Percentiles rank a stretch among this genome's conserved stretches.
Evolutionary conservation across 2,888 invertebrate genomes (phyloP).

Genomic region (Drosophila formosana): DNA sequence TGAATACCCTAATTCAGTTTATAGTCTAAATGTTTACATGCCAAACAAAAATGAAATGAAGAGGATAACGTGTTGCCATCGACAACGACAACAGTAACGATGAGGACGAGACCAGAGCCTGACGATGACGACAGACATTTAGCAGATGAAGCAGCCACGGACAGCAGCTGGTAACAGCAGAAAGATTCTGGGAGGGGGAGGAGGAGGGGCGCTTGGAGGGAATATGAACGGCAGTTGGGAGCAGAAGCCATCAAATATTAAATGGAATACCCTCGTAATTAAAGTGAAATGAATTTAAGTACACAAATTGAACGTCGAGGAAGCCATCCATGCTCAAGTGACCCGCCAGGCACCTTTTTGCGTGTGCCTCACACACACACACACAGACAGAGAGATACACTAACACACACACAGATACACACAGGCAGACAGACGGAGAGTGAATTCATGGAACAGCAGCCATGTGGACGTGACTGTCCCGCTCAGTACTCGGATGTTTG

Average conservation of each 20-base stretch:
- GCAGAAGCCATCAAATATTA: conserved; percentile 75
- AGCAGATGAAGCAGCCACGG: conserved; percentile 48
- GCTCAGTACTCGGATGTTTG: conserved; percentile 42
- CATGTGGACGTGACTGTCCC: conserved; percentile 42
- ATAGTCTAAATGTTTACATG: conserved; percentile 78
- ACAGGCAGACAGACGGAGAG: background rate
- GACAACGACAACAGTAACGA: conserved; percentile 7
- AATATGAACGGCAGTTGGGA: conserved; percentile 4
- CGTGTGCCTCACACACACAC: conserved; percentile 1
- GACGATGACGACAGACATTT: conserved; percentile 63
- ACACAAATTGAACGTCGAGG: conserved; percentile 77
- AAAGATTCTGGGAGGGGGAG: background rate
- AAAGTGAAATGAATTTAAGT: conserved; percentile 81
- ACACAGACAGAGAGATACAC: background rate
- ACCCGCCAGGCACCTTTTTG: conserved; percentile 39
- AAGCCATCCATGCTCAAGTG: conserved; percentile 64
- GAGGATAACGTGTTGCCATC: conserved; percentile 33
- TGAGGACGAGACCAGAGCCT: conserved; percentile 18
- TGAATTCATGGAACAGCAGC: conserved; percentile 12
- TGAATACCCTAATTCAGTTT: conserved; percentile 79
- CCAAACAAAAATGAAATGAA: conserved; percentile 53
- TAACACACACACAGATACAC: no score
- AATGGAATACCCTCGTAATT: conserved; percentile 80
- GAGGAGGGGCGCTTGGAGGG: background rate
- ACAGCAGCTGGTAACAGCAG: background rate